Evolutionary conservation across 2,797 vertebrate species (phyloP), one percentile per base, ranked within the genome.

Genomic region (Crocodylus rhombifer): DNA sequence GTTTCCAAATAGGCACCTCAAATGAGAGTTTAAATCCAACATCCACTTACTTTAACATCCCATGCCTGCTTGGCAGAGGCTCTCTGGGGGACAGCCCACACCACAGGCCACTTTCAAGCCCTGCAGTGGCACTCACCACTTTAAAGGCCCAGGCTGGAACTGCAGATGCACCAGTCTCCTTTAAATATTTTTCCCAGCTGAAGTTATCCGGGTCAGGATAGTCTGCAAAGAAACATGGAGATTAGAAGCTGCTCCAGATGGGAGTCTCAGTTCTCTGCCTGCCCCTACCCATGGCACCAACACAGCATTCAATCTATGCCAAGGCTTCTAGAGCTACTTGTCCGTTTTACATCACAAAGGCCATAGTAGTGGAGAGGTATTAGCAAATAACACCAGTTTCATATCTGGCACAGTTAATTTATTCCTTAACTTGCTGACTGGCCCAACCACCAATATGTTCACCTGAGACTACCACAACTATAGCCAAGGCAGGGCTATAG

Each of bases 191-290:
- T 93, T 99, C 98, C 99, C 99, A 99, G 88, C 98, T 98, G 97
- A 99, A 99, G 91, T 97, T 98, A 78, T 98, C 98, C 1, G 98
- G 98, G 92, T 99, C 99, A 85, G 99, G 99, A 91, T 99, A 99
- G 97, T 99, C 99, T 99, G 94, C 14, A 85, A 92, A 26, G 20
- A 62, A 87, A 79, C 62, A 73, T 42, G 55, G 74, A 97, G 74
- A 91, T 92, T 42, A 92, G 86, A 78, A 86, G 81, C 69, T 92
- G 23, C 36, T 73, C 21, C 69, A 23, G 21, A 26, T 14, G 30
- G 55, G 80, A 63, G 33, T 26, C 60, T 5, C 56, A 12, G 25
- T 84, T 57, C 80, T 77, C 2, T 17, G 55, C 17, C 60, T 62
- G 7, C 77, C 82, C 18, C 60, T 10, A 51, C 62, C 61, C 26